phyloP scores from a whole-genome alignment of 2,797 vertebrate species.

The Schizothorax lantsangensis region DNA sequence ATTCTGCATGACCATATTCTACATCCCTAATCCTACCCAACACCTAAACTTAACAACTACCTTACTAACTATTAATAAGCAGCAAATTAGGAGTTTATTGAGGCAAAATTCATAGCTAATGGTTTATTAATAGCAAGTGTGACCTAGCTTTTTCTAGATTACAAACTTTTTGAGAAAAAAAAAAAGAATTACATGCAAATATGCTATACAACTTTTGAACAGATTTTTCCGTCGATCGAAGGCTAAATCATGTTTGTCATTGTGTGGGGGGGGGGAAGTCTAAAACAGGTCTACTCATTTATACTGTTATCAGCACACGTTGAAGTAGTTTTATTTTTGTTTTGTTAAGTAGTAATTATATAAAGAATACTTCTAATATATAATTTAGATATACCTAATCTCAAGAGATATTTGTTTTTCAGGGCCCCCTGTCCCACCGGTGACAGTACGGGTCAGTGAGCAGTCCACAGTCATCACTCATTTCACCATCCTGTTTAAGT shows the following conservation, averaged over 20 bases:
- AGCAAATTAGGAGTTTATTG: too few species aligned
- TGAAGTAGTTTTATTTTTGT: too few species aligned
- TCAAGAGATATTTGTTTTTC: conserved; percentile 29
- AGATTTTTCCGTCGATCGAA: background rate
- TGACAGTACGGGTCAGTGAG: conserved; percentile 82
- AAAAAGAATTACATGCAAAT: too few species aligned
- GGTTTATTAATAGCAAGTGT: background rate
- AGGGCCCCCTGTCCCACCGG: conserved; percentile 89
- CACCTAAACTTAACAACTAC: too few species aligned
- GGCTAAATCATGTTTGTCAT: background rate
- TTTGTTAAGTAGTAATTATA: background rate
- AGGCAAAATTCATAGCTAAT: background rate
- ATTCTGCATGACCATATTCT: too few species aligned
- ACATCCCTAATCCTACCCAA: too few species aligned
- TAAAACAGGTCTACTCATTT: too few species aligned
- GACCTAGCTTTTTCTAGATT: background rate
- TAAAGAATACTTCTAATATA: background rate
- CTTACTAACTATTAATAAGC: too few species aligned
- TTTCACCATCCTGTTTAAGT: conserved; percentile 92
- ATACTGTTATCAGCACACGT: too few species aligned
- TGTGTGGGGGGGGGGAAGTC: background rate
- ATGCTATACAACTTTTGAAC: background rate
- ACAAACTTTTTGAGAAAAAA: too few species aligned
- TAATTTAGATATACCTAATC: background rate
- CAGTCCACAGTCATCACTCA: conserved; percentile 83